Conservation (phyloP, 2,113 vertebrate species). For the Morone chrysops region DNA sequence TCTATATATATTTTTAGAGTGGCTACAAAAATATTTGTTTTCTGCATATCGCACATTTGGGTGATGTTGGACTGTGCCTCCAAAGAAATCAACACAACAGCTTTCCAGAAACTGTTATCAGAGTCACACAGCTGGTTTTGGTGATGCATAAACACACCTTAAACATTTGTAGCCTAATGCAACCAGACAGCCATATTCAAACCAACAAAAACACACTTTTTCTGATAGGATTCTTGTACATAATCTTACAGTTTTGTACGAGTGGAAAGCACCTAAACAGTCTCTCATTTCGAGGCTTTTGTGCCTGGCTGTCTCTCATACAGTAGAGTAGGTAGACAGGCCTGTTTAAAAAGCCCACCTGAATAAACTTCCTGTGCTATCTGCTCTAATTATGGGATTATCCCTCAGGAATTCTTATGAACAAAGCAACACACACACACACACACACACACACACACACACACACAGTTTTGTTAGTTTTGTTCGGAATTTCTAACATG, state of each 20-base stretch:
- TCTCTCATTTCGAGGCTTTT: slow-evolving; percentile 45
- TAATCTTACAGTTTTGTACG: not conserved
- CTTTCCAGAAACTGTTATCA: not conserved
- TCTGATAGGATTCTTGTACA: slow-evolving; percentile 25
- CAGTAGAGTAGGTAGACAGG: slow-evolving; percentile 61
- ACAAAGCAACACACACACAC: slow-evolving; percentile 42
- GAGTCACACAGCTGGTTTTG: not conserved
- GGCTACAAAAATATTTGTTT: not conserved
- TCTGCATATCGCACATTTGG: not conserved
- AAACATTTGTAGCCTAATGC: not conserved
- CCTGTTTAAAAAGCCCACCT: slow-evolving; percentile 71
- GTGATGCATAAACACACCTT: not conserved
- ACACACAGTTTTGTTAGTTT: slow-evolving; percentile 25
- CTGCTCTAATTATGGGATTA: slow-evolving; percentile 81
- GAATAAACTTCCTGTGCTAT: slow-evolving; percentile 79
- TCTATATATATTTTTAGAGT: not conserved
- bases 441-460: slow-evolving; percentile 24
- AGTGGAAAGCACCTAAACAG: slow-evolving; percentile 57
- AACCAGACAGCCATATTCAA: not conserved
- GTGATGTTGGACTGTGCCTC: not conserved
- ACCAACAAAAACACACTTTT: not conserved
- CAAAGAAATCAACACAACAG: not conserved
- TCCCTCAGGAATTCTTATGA: slow-evolving; percentile 74
- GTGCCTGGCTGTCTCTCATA: slow-evolving; percentile 56
- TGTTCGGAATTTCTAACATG: slow-evolving; percentile 42